A percentile compares a stretch with the other conserved stretches of the same genome.
Evolutionary conservation across 2,888 invertebrate genomes (phyloP).

Genomic region (Shargacucullia verbasci): DNA sequence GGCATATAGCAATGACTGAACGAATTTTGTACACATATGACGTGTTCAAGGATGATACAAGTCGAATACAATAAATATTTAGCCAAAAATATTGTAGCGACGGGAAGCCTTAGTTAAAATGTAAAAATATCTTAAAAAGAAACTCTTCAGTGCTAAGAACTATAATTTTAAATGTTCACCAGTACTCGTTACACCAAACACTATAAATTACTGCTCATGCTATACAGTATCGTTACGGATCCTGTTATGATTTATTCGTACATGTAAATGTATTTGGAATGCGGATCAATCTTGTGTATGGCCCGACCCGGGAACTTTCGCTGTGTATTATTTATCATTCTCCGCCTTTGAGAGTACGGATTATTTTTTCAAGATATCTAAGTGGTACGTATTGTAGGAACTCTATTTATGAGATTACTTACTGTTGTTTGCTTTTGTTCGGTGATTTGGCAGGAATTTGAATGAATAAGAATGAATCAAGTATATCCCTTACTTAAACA

Average conservation of each 20-base stretch:
- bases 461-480: conserved; percentile 2
- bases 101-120: too few species aligned
- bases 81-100: too few species aligned
- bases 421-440: conserved; percentile 9
- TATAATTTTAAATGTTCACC: too few species aligned
- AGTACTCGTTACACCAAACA: conserved; percentile 28
- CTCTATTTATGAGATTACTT: conserved; percentile 35
- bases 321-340: conserved; percentile 52
- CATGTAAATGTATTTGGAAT: conserved; percentile 54
- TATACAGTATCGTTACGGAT: conserved; percentile 30
- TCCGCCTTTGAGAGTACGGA: conserved; percentile 32
- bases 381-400: conserved; percentile 44
- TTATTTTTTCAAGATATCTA: conserved; percentile 47
- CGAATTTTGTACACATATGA: too few species aligned
- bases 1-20: too few species aligned
- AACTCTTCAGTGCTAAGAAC: too few species aligned
- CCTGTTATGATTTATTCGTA: conserved; percentile 49
- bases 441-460: conserved; percentile 23
- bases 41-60: too few species aligned
- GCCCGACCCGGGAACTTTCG: conserved; percentile 42
- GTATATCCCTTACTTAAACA: too few species aligned
- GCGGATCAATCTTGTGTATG: conserved; percentile 53
- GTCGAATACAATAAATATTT: too few species aligned
- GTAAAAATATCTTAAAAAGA: too few species aligned
- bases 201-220: conserved; percentile 36